Evolutionary conservation across 1,140 invertebrate genomes (phyloP).

Genomic region (Drosophila orena): DNA sequence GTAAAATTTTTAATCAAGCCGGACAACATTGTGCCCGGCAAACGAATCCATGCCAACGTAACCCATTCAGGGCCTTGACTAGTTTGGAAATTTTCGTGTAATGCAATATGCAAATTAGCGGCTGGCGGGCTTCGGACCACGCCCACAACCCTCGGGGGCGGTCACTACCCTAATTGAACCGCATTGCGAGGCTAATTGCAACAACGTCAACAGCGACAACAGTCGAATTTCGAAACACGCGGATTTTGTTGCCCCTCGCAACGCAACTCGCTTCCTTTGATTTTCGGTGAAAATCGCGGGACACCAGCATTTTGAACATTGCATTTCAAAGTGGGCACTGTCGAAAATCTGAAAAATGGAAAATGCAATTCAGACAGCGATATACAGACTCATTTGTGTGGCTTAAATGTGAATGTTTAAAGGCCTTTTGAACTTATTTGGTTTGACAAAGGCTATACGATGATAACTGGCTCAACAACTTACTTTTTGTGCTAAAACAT

Average conservation of each 20-base stretch:
- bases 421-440: no score
- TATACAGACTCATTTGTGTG: background rate
- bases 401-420: background rate
- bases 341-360: conserved; percentile 2
- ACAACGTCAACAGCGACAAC: conserved; percentile 25
- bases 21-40: conserved; percentile 9
- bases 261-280: background rate
- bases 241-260: conserved; percentile 14
- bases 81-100: conserved; percentile 45
- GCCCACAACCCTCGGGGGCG: conserved; percentile 16
- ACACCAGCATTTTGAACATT: conserved; percentile 27
- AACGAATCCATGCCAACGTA: conserved; percentile 14
- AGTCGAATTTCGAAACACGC: conserved; percentile 29
- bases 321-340: conserved; percentile 29
- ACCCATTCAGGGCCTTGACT: conserved; percentile 13
- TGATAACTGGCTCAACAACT: no score
- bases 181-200: conserved; percentile 48
- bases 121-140: conserved; percentile 14
- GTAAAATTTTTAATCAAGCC: conserved; percentile 47
- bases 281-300: conserved; percentile 13
- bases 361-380: conserved; percentile 13
- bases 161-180: conserved; percentile 49
- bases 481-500: no score
- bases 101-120: conserved; percentile 61
- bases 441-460: no score